Base-by-base conservation (phyloP, 2,797 vertebrate species). In the Malurus splendens region DNA sequence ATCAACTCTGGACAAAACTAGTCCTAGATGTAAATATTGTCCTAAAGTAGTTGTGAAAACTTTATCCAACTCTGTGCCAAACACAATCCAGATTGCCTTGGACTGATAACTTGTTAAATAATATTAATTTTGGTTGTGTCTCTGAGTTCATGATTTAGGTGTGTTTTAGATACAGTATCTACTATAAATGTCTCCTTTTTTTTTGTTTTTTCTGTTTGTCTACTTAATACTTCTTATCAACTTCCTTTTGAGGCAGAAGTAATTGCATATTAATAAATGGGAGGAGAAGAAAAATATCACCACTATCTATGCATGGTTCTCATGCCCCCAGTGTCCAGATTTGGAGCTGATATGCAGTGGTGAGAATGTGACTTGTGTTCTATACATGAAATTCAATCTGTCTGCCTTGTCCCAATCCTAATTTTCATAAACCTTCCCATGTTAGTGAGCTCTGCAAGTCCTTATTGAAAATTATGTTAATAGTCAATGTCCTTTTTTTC, bases 261-360 rank as follows among this genome's bases (percentile, higher is more conserved):
- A 55, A 74, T 75, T 70, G 24, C 2, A 5, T 38, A 48, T 81
- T 90, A 72, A 47, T 59, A 72, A 57, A 50, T 8, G 4, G 8
- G 10, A 9, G 10, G 4, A 8, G 7, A 0, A 1, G 4, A 23
- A 28, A 28, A 64, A 28, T 36, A 9, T 12, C 12, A 19, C 2
- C 3, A 6, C 24, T 72, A 28, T 47, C 78, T 75, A 59, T 52
- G 7, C 12, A 45, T 39, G 9, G 36, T 48, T 42, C 3, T 73
- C 14, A 7, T 52, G 36, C 1, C 10, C 4, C 6, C 7, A 6
- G 18, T 72, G 73, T 39, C 52, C 11, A 28, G 17, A 51, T 72
- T 57, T 89, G n/a, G 41, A 82, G 41, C n/a, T 22, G 12, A 56
- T 52, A 30, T 24, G 6, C 28, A 45, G 17, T 55, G 33, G 6